phyloP scores from a whole-genome alignment of 2,113 vertebrate genomes.

The Colius striatus region DNA sequence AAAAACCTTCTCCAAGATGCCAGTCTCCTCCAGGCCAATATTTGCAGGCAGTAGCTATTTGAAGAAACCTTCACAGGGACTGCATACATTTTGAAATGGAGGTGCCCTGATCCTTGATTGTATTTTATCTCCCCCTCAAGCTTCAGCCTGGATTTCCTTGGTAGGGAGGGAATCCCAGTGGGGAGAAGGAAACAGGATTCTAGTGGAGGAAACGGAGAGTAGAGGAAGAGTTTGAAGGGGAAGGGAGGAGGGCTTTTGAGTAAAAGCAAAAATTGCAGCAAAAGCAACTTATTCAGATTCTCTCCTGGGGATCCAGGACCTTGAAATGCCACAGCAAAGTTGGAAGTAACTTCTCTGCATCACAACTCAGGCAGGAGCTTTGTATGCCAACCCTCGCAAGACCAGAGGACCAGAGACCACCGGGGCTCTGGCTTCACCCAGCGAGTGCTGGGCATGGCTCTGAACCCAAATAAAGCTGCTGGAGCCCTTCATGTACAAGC shows the following conservation, averaged over 20 bases:
- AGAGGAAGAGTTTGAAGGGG: not conserved
- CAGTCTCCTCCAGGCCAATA: not conserved
- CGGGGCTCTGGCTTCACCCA: not conserved
- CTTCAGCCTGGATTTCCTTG: not conserved
- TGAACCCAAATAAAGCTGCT: not conserved
- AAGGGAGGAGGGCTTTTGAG: not conserved
- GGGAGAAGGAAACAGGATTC: not conserved
- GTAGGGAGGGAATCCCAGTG: not conserved
- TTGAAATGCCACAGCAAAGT: not conserved
- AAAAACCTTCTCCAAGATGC: not conserved
- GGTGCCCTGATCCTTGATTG: not conserved
- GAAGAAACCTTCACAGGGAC: not conserved
- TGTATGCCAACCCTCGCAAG: not conserved
- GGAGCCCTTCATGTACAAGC: not conserved
- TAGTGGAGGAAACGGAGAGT: not conserved
- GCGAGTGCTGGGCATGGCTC: not conserved
- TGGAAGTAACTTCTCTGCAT: not conserved
- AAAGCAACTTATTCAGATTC: not conserved
- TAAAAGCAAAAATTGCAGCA: not conserved
- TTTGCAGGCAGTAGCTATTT: not conserved
- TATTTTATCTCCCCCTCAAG: not conserved
- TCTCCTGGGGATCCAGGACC: not conserved
- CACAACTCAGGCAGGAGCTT: not conserved
- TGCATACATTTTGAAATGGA: not conserved
- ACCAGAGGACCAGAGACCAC: not conserved